Percentiles rank a stretch among this genome's conserved stretches.
Conservation (phyloP, 2,888 invertebrate genomes). For the Myopa tessellatipennis region DNA sequence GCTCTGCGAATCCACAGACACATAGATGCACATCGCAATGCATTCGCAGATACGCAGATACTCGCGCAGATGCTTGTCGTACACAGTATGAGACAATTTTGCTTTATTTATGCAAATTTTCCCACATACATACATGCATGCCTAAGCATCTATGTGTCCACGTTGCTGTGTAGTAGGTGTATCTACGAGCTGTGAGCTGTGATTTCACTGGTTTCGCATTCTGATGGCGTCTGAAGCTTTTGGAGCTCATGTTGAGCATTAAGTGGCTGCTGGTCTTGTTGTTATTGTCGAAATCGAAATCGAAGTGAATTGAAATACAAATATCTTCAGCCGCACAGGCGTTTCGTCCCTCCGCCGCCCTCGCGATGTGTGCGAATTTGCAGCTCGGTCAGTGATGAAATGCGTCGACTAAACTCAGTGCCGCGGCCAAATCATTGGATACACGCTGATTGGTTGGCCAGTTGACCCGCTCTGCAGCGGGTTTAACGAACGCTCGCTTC, state of each 20-base stretch:
- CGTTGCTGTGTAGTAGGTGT: neutral
- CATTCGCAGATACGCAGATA: slow-evolving; percentile 20
- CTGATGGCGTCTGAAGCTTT: slow-evolving; percentile 2
- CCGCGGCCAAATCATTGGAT: neutral
- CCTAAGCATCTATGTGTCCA: neutral
- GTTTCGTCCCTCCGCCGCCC: neutral
- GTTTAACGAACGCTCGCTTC: slow-evolving; percentile 59
- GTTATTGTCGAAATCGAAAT: neutral
- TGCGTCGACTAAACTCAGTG: slow-evolving; percentile 13
- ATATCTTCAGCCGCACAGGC: neutral
- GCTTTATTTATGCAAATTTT: slow-evolving; percentile 28
- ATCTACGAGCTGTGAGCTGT: too few relatives aligned
- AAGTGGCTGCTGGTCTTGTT: neutral
- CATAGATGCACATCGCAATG: neutral
- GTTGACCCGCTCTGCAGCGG: slow-evolving; percentile 41
- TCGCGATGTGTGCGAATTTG: slow-evolving; percentile 10
- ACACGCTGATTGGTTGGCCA: slow-evolving; percentile 7
- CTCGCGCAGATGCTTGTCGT: slow-evolving; percentile 32
- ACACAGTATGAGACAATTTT: slow-evolving; percentile 31
- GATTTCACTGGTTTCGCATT: neutral
- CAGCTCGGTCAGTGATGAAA: neutral
- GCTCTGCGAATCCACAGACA: neutral
- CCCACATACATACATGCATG: slow-evolving; percentile 1
- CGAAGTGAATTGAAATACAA: slow-evolving; percentile 23
- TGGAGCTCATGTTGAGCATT: neutral